phyloP scores from a whole-genome alignment of 2,797 vertebrate species.

The Ispidina picta region DNA sequence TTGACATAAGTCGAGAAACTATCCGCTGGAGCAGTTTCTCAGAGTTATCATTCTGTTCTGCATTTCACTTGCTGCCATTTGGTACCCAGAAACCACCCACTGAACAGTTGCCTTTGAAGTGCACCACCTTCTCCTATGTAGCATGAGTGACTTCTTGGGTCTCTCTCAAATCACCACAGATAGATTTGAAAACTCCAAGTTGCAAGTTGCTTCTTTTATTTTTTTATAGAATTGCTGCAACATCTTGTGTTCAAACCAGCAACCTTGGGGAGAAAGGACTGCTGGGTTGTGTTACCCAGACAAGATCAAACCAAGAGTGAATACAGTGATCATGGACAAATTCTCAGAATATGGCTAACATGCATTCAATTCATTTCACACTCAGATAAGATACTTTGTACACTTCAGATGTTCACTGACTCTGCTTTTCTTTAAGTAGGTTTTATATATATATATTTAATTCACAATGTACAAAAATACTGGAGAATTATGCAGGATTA shows the following conservation, averaged over 20 bases:
- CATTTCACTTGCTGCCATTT: constrained; percentile 26
- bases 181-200: not conserved
- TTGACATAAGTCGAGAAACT: not conserved
- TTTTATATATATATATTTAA: not conserved
- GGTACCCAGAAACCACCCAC: constrained; percentile 48
- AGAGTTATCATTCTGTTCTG: not conserved
- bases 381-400: not conserved
- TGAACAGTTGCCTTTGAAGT: constrained; percentile 44
- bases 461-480: not conserved
- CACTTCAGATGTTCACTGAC: not conserved
- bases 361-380: not conserved
- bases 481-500: not conserved
- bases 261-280: not conserved
- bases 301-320: not conserved
- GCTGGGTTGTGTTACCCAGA: not conserved
- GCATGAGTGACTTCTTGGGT: constrained; percentile 39
- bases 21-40: not conserved
- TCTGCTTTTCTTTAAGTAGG: not conserved
- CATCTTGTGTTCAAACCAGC: not conserved
- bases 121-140: not conserved
- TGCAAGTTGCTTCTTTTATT: not conserved
- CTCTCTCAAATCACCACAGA: not conserved
- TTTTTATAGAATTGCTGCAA: not conserved
- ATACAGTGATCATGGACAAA: rapidly evolving
- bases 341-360: not conserved